phyloP scores from a whole-genome alignment of 2,113 vertebrate species.

The Hippopotamus amphibius region DNA sequence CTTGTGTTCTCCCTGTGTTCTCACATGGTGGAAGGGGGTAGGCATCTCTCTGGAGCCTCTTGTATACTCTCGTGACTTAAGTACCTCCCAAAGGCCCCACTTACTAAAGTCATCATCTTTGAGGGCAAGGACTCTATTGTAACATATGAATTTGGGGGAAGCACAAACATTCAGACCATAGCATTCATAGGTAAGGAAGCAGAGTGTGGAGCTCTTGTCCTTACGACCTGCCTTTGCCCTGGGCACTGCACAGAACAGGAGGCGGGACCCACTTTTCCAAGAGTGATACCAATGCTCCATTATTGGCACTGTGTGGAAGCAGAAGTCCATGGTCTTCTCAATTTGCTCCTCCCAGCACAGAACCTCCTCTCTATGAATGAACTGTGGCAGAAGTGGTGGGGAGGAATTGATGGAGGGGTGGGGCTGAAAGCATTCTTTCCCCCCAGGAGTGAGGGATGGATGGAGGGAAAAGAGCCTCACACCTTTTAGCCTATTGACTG shows the following conservation, averaged over 20 bases:
- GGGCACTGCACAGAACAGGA: neutral
- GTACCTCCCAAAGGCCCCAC: neutral
- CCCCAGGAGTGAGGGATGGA: neutral
- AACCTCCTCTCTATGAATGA: neutral
- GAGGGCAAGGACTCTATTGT: neutral
- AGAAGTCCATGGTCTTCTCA: neutral
- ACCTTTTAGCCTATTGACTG: neutral
- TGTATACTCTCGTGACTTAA: neutral
- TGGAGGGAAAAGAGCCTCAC: too few species aligned
- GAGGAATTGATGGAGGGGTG: neutral
- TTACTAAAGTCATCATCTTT: neutral
- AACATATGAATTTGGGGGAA: neutral
- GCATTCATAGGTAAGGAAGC: neutral
- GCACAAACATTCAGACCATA: neutral
- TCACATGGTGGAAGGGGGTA: neutral
- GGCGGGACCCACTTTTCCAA: neutral
- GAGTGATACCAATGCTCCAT: neutral
- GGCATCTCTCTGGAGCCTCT: neutral
- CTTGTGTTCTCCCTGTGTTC: neutral
- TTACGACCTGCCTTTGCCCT: neutral
- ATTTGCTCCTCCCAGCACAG: neutral
- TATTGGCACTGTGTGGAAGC: neutral
- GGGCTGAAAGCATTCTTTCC: neutral
- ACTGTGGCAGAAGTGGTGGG: neutral
- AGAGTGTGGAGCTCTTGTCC: neutral